Percentiles rank a stretch among this genome's conserved stretches.
phyloP scores from a whole-genome alignment of 1,140 invertebrate species.

The Solenopsis fugax region DNA sequence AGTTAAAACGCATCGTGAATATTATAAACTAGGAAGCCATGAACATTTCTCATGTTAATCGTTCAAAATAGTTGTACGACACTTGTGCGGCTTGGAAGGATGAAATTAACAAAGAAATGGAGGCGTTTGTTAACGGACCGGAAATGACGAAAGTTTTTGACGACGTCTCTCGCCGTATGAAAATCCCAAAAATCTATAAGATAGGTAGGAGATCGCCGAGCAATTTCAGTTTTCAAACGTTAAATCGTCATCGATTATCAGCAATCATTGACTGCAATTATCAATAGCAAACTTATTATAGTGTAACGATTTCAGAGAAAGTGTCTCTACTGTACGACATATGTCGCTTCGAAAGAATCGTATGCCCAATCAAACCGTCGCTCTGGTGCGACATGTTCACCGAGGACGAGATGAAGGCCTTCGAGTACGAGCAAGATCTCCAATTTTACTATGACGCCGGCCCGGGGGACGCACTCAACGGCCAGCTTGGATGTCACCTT shows the following conservation, averaged over 20 bases:
- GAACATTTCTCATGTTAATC: no score
- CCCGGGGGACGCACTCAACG: slow-evolving; percentile 89
- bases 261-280: not conserved
- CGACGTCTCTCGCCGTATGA: slow-evolving; percentile 84
- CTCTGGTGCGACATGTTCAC: slow-evolving; percentile 92
- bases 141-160: slow-evolving; percentile 80
- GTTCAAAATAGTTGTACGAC: slow-evolving; percentile 77
- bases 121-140: slow-evolving; percentile 81
- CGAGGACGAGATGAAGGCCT: slow-evolving; percentile 89
- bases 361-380: slow-evolving; percentile 87
- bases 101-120: slow-evolving; percentile 80
- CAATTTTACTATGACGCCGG: slow-evolving; percentile 91
- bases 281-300: no score
- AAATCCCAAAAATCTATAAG: slow-evolving; percentile 71
- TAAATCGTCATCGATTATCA: not conserved
- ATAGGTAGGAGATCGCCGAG: not conserved
- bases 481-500: slow-evolving; percentile 90
- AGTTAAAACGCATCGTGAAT: no score
- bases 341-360: slow-evolving; percentile 91
- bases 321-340: slow-evolving; percentile 87
- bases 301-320: not conserved
- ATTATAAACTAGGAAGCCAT: no score
- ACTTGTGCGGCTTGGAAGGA: slow-evolving; percentile 79
- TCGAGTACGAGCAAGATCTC: slow-evolving; percentile 93
- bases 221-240: not conserved